Base-by-base conservation (phyloP, 2,797 vertebrate species). In the Heteromormyrus szaboi region DNA sequence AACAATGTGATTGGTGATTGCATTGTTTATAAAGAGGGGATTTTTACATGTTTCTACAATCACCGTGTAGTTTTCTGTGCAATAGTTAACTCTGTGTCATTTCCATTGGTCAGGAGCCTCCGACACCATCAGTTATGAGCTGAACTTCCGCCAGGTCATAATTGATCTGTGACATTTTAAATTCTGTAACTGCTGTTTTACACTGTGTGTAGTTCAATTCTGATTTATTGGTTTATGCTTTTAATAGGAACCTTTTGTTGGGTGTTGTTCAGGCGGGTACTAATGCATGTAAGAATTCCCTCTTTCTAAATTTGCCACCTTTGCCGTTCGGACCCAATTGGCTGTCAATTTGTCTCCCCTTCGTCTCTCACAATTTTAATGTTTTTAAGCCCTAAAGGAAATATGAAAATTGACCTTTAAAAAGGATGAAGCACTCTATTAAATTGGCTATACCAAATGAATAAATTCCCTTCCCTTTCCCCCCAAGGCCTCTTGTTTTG, bases 1-100 rank as follows among this genome's bases (percentile, higher is more conserved):
- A 93, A 92, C 91, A 92, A 95, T 96, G 96, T 94, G 93, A 95
- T 92, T 95, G 92, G 93, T 91, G 91, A 92, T 94, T 93, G 76
- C 29, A 33, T 0, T 37, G 8, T 93, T 94, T 95, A 76, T 92
- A 87, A 56, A 59, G 88, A 87, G 93, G 93, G 93, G 94, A 94
- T 95, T 94, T 95, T 92, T 92, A 88, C 41, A 90, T 93, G 93
- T 86, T 86, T 86, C 9, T 62, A 9, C 7, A 50, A 51, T 51
- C 46, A 9, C 46, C n/a, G 0, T 48, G 50, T 85, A 53, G 12
- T 48, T 37, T 37, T 50, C 29, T 86, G 14, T 41, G 85, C 54
- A 19, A 54, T 56, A 41, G 51, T 54, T 86, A 4, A 86, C 22
- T 25, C 22, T 7, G 25, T 5, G 2, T 41, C 50, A 11, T 87